These are phyloP conservation scores for Drosophila atripex DNA, from an alignment of 2,888 invertebrate genomes.

Conservation along the genomic window DNA sequence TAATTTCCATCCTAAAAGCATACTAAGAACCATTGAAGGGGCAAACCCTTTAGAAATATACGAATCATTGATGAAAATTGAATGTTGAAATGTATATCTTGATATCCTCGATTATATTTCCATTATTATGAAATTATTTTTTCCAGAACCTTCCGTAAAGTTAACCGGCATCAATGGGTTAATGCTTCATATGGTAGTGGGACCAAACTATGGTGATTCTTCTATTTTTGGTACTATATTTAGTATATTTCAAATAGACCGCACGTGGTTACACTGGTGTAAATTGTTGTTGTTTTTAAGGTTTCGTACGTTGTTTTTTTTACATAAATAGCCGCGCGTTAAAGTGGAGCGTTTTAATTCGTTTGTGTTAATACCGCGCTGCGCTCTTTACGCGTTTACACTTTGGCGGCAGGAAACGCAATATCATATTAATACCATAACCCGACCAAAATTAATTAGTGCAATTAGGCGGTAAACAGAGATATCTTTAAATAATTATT, in stretches of 20 bases:
- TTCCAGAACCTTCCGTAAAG: not conserved
- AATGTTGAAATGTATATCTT: not conserved
- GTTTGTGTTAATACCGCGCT: conserved; percentile 60
- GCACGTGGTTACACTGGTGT: conserved; percentile 6
- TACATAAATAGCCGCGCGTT: conserved; percentile 74
- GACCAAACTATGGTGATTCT: not conserved
- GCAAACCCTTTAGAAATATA: not conserved
- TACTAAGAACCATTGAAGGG: not conserved
- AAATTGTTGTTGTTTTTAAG: conserved; percentile 38
- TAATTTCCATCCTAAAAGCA: conserved; percentile 1
- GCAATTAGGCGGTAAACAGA: conserved; percentile 9
- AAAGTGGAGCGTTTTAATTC: conserved; percentile 67
- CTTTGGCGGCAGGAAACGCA: conserved; percentile 19
- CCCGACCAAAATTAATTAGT: conserved; percentile 17
- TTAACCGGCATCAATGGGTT: not conserved
- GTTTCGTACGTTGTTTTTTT: conserved; percentile 32
- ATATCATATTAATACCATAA: conserved; percentile 9
- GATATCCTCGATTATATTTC: not conserved
- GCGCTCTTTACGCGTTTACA: conserved; percentile 36
- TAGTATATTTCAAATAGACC: not conserved
- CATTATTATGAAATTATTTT: conserved; percentile 2
- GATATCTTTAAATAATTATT: conserved; percentile 1
- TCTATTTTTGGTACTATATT: not conserved
- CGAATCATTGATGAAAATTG: not conserved
- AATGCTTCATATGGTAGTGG: not conserved